Base-by-base conservation (phyloP, 2,113 vertebrate species). In the Raja brachyura region DNA sequence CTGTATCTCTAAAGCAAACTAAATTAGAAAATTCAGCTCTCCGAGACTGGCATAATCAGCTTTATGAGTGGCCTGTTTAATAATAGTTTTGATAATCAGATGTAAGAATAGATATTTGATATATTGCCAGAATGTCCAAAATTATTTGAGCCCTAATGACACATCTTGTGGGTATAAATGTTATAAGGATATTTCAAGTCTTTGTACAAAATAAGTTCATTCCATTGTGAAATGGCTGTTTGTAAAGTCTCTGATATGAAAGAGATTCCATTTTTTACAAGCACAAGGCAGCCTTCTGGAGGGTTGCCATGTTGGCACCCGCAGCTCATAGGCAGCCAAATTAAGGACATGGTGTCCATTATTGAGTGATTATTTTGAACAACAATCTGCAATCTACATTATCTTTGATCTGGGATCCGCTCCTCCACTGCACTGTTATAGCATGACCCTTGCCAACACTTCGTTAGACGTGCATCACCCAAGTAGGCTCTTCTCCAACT, bases 301-400 rank as follows among this genome's bases (percentile, higher is more conserved):
- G 14, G 20, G 22, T 18, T 92, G 31, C 88, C 63, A 70, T 48
- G 4, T 73, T 3, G 33, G 18, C 20, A 92, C 66, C 20, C 16
- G 16, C 18, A 9, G 66, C 33, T 31, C 25, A 11, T 28, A 88
- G 13, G 33, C 56, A 88, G 28, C 33, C 33, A 70, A 39, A 22
- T 73, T 63, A 22, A 73, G n/a, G 33, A 33, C 20, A 33, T 68
- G 61, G 31, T 66, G 20, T 90, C 8, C 59, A 90, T 31, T 9
- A 48, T 39, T 48, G 88, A 70, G 5, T 90, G 66, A 73, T 92
- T 92, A 31, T 70, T 70, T 68, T 92, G 66, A 92, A 66, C 63
- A 92, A 92, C 63, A 6, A 25, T 73, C 66, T 39, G 18, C 28
- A 90, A 90, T 68, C 33, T 92, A 48, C 83, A 56, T 31, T 0